Evolutionary conservation across 2,797 vertebrate species (phyloP), one percentile per base, ranked within the genome.

Genomic region (Hippocampus kuda): DNA sequence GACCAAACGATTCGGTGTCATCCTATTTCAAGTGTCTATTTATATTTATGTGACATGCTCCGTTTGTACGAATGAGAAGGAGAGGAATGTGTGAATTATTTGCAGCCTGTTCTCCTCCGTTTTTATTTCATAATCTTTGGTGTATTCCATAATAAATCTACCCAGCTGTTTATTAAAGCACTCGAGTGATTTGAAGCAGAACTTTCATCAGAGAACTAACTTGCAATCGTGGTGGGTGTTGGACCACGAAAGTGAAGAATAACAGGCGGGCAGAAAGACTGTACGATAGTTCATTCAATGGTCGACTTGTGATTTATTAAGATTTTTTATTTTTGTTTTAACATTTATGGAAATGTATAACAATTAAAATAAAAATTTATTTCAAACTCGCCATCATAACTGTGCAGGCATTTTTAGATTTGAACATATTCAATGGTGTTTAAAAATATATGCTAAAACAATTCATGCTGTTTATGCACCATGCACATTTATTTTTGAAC

Each of bases 1-100:
- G 92, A 92, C 90, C 93, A 92, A 92, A 92, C 90, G 78, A 92
- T 91, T 92, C 83, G 84, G 89, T 92, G 91, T 89, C 88, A 90
- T 88, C 89, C 77, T 66, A 85, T 83, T 90, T 90, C 89, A 89
- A 90, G 26, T 91, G 88, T 86, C 80, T 78, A 89, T 90, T 88
- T 77, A 78, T 88, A 88, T 89, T 91, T 91, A 90, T 90, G 89
- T 92, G 86, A 88, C 83, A 88, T 87, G 84, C 86, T 84, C 85
- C 83, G 75, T 91, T 91, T 92, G 86, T 89, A 83, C 87, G 83
- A 89, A 86, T 79, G 79, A 81, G 56, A 80, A 81, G 57, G 70
- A 82, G 87, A 84, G 73, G 67, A 90, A 80, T 82, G 68, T 87
- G 86, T 90, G 88, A 88, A 83, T 88, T 82, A 85, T 89, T 85